phyloP scores from a whole-genome alignment of 2,888 invertebrate genomes.

The Cheilosia variabilis region DNA sequence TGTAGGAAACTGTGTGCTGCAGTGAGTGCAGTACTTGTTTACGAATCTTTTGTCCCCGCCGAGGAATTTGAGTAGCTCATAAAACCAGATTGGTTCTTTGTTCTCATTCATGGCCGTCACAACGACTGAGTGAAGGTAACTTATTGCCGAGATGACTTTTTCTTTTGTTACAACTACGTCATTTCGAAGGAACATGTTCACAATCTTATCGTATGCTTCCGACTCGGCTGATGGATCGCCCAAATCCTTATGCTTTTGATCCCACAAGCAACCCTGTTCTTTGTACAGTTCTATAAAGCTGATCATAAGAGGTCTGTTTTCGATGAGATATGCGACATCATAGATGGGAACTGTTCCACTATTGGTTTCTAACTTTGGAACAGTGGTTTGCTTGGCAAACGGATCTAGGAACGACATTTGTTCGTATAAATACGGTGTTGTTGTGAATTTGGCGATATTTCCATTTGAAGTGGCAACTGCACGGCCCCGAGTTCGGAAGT shows the following conservation, averaged over 20 bases:
- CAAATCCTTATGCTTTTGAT: slow-evolving; percentile 24
- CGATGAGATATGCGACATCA: not conserved
- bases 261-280: slow-evolving; percentile 44
- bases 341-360: not conserved
- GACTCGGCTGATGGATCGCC: slow-evolving; percentile 9
- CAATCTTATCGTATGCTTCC: slow-evolving; percentile 36
- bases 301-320: slow-evolving; percentile 37
- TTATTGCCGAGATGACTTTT: slow-evolving; percentile 31
- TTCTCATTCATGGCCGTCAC: slow-evolving; percentile 11
- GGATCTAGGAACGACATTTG: slow-evolving; percentile 29
- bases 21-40: slow-evolving; percentile 48
- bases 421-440: not conserved
- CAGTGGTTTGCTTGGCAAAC: not conserved
- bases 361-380: not conserved
- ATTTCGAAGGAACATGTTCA: slow-evolving; percentile 24
- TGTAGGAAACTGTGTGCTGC: slow-evolving; percentile 41
- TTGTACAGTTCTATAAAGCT: slow-evolving; percentile 48
- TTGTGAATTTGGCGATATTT: not conserved
- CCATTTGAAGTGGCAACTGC: not conserved
- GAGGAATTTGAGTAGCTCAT: slow-evolving; percentile 51
- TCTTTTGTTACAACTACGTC: slow-evolving; percentile 22
- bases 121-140: slow-evolving; percentile 19
- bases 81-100: slow-evolving; percentile 48
- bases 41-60: slow-evolving; percentile 4
- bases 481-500: not conserved